Conservation (phyloP, 2,113 vertebrate genomes). For the Brevimyrus niger region DNA sequence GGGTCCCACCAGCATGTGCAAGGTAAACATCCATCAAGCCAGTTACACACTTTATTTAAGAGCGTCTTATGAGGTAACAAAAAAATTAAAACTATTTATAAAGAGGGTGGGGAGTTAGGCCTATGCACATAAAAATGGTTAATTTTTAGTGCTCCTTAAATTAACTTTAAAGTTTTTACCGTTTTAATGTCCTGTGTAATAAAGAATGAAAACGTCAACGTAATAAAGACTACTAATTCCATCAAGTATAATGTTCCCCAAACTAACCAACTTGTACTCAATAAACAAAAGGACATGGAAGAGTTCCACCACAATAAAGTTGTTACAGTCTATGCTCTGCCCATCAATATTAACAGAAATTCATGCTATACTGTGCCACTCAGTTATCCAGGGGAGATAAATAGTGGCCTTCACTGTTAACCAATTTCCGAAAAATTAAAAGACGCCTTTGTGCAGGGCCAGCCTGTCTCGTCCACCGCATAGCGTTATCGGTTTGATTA, state of each 20-base stretch:
- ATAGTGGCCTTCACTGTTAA: not conserved
- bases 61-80: not conserved
- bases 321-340: not conserved
- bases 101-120: not conserved
- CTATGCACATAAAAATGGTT: not conserved
- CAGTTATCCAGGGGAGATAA: not conserved
- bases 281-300: not conserved
- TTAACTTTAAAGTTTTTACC: not conserved
- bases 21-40: slow-evolving; percentile 13
- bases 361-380: not conserved
- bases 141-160: not conserved
- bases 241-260: not conserved
- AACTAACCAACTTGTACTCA: not conserved
- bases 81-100: not conserved
- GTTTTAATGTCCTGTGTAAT: too few relatives aligned
- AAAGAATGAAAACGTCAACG: not conserved
- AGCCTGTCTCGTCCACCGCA: slow-evolving; percentile 3
- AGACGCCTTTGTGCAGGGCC: slow-evolving; percentile 4
- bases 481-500: slow-evolving; percentile 24
- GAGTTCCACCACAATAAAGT: not conserved
- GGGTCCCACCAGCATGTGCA: slow-evolving; percentile 9
- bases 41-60: not conserved
- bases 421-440: slow-evolving; percentile 10
- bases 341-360: not conserved
- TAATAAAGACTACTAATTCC: not conserved